Conservation (phyloP, 2,797 vertebrate species). For the Sparidentex hasta region DNA sequence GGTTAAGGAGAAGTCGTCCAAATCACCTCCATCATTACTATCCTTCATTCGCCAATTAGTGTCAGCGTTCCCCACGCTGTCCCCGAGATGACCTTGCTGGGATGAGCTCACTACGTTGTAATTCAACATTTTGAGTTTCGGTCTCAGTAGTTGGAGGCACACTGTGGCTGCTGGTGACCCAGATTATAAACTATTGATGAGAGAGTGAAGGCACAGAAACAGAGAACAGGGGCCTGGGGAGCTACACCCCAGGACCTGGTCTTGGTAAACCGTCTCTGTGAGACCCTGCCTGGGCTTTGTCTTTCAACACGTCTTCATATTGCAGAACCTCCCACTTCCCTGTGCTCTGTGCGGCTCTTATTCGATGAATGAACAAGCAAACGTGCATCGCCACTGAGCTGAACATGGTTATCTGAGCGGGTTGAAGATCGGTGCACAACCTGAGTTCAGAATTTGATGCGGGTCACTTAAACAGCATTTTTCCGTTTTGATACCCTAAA, state of each 20-base stretch:
- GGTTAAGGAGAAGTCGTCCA: slow-evolving; percentile 77
- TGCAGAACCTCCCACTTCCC: slow-evolving; percentile 25
- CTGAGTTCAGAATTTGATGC: not conserved
- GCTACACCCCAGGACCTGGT: slow-evolving; percentile 20
- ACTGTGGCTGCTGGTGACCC: slow-evolving; percentile 59
- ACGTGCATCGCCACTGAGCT: not conserved
- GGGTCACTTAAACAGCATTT: no score
- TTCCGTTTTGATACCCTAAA: no score
- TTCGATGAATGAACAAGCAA: slow-evolving; percentile 11
- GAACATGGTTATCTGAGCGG: not conserved
- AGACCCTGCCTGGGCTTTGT: slow-evolving; percentile 35
- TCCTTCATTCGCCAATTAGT: slow-evolving; percentile 79
- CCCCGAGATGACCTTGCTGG: slow-evolving; percentile 72
- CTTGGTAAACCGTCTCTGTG: slow-evolving; percentile 39
- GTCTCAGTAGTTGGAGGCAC: slow-evolving; percentile 60
- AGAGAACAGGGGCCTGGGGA: slow-evolving; percentile 45
- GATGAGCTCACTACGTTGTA: slow-evolving; percentile 75
- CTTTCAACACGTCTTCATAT: slow-evolving; percentile 68
- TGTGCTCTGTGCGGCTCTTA: slow-evolving; percentile 13
- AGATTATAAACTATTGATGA: slow-evolving; percentile 82
- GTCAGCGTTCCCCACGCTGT: slow-evolving; percentile 62
- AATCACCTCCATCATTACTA: slow-evolving; percentile 69
- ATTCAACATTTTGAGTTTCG: slow-evolving; percentile 75
- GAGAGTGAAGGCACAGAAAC: slow-evolving; percentile 63
- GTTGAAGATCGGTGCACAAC: slow-evolving; percentile 10